Conservation (phyloP, 2,113 vertebrate genomes). For the Silurus meridionalis region DNA sequence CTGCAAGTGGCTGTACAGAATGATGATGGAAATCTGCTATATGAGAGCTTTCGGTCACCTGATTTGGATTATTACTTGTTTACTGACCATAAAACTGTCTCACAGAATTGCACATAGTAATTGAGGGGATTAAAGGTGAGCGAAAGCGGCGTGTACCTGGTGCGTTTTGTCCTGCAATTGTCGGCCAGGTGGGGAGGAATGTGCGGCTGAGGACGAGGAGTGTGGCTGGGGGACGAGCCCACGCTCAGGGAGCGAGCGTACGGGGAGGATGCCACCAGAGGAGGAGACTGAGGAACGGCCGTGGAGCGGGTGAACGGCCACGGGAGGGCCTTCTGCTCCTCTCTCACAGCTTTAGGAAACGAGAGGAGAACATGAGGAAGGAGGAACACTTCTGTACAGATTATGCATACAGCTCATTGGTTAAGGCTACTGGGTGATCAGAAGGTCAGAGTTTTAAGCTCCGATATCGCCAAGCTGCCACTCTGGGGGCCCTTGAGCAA, state of each 20-base stretch:
- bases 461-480: too few species aligned
- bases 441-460: too few species aligned
- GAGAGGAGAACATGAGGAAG: background rate
- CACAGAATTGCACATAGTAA: background rate
- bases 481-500: too few species aligned
- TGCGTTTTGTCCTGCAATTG: constrained; percentile 66
- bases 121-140: background rate
- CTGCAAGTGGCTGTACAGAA: background rate
- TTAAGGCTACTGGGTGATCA: too few species aligned
- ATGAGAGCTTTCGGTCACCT: background rate
- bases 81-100: constrained; percentile 40
- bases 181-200: constrained; percentile 58
- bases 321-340: constrained; percentile 76
- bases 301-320: constrained; percentile 80
- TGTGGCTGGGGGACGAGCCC: constrained; percentile 68
- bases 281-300: constrained; percentile 62
- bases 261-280: constrained; percentile 70
- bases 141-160: constrained; percentile 58
- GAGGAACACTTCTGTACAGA: background rate
- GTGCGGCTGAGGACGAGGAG: constrained; percentile 33
- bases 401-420: background rate
- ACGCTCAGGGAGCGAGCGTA: constrained; percentile 62
- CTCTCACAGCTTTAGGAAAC: constrained; percentile 71
- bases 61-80: background rate
- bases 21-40: background rate